Percentiles rank a stretch among this genome's conserved stretches.
Conservation (phyloP, 2,888 invertebrate species). For the Hololepta plana region DNA sequence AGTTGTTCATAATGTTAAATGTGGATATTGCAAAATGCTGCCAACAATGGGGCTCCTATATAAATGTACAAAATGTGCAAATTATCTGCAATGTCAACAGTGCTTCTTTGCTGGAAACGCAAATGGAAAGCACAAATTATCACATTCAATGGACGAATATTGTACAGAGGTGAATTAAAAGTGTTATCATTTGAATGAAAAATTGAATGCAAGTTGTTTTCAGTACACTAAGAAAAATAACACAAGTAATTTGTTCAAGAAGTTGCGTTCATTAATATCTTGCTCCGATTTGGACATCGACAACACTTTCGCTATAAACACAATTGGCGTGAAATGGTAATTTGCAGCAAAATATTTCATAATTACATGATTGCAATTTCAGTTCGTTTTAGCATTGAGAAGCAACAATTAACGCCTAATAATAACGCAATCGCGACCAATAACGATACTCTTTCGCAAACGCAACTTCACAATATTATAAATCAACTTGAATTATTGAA, state of each 20-base stretch:
- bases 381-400: too few species aligned
- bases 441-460: too few species aligned
- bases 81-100: constrained; percentile 46
- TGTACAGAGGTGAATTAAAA: constrained; percentile 28
- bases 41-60: constrained; percentile 43
- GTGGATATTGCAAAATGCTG: constrained; percentile 37
- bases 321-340: too few species aligned
- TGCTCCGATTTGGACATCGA: too few species aligned
- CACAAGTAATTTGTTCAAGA: constrained; percentile 16
- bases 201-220: too few species aligned
- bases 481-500: constrained; percentile 51
- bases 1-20: constrained; percentile 39
- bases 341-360: too few species aligned
- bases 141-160: constrained; percentile 47
- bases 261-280: constrained; percentile 16
- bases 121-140: constrained; percentile 41
- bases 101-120: constrained; percentile 45
- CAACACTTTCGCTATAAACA: too few species aligned
- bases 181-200: constrained; percentile 1
- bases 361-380: too few species aligned
- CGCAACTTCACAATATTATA: constrained; percentile 51
- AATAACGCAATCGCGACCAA: too few species aligned
- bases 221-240: constrained; percentile 12
- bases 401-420: too few species aligned
- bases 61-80: constrained; percentile 43